Base-by-base conservation (phyloP, 2,888 invertebrate species). In the Agriopis aurantiaria region DNA sequence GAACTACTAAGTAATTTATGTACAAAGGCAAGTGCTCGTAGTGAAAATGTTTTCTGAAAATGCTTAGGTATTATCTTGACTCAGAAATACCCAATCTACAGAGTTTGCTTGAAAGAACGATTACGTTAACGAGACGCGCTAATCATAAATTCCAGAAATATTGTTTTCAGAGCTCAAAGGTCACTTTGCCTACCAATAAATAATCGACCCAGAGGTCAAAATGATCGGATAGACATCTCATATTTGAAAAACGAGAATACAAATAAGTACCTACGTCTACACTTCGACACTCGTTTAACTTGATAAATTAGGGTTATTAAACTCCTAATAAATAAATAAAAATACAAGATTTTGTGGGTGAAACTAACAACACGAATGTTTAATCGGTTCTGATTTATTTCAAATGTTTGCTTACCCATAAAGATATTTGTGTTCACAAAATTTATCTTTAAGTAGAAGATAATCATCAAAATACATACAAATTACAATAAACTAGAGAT, bases 181-280 rank as follows among this genome's bases (percentile, higher is more conserved):
- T 74, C 72, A 61, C 62, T 69, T 77, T 72, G 75, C 66, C 64
- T 72, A 74, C 68, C 73, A 80, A 87, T 89, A 88, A 88, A 89
- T 88, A 84, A 84, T 69, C 75, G 86, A 88, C 83, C 88, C 72
- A 71, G 72, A 72, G 87, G 86, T 88, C 83, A 80, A 82, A 80
- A 83, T 83, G 79, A 84, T 84, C 84, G 78, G 80, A 83, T 67
- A 62, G 49, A 33, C 81, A 79, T 77, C 75, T 78, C 78, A 76
- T 77, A 74, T 77, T 83, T 81, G 84, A 84, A 84, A 85, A 85
- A 86, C 78, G 77, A 75, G 71, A 78, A 79, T 79, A 70, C 66
- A 73, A 53, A 53, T 46, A 58, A 0, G 45, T 41, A 76, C 70
- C 66, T 74, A 76, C 70, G 69, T 74, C 62, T 68, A 67, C 72